Evolutionary conservation across 1,140 invertebrate genomes (phyloP).

Genomic region (Drosophila parabipectinata): DNA sequence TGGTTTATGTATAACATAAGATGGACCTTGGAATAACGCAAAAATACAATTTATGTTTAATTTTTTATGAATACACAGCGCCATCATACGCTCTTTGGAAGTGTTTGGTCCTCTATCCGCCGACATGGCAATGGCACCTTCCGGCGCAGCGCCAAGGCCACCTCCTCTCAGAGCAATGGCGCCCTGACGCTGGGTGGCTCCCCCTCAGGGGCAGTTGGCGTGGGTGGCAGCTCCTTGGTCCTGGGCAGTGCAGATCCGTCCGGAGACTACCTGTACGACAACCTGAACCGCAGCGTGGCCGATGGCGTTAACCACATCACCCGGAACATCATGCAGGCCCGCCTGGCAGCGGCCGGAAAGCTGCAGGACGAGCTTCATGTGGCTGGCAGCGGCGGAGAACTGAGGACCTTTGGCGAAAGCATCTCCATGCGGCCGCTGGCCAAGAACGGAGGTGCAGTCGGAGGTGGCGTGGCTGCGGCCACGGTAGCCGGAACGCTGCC

Average conservation of each 20-base stretch:
- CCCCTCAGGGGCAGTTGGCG: slow-evolving; percentile 34
- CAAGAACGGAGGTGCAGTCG: slow-evolving; percentile 46
- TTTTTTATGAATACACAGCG: slow-evolving; percentile 86
- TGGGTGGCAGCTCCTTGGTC: slow-evolving; percentile 64
- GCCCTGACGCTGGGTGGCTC: slow-evolving; percentile 57
- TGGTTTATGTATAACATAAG: too few relatives aligned
- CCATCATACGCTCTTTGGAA: slow-evolving; percentile 98
- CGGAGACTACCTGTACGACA: slow-evolving; percentile 85
- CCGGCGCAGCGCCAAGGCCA: slow-evolving; percentile 63
- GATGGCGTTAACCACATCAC: slow-evolving; percentile 87
- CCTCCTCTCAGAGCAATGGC: slow-evolving; percentile 68
- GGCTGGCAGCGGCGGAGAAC: slow-evolving; percentile 76
- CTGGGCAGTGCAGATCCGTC: slow-evolving; percentile 50
- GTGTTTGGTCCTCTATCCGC: slow-evolving; percentile 95
- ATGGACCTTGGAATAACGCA: too few relatives aligned
- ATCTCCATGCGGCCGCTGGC: slow-evolving; percentile 91
- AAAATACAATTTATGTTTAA: too few relatives aligned
- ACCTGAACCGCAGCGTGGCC: slow-evolving; percentile 86
- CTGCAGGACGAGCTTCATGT: slow-evolving; percentile 61
- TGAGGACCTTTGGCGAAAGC: slow-evolving; percentile 87
- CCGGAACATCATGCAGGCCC: slow-evolving; percentile 84
- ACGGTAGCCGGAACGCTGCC: slow-evolving; percentile 60
- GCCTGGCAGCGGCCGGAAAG: slow-evolving; percentile 69
- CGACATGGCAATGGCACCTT: slow-evolving; percentile 85
- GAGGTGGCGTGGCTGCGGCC: slow-evolving; percentile 27